Conservation (phyloP, 2,888 invertebrate genomes). For the Plusia festucae region DNA sequence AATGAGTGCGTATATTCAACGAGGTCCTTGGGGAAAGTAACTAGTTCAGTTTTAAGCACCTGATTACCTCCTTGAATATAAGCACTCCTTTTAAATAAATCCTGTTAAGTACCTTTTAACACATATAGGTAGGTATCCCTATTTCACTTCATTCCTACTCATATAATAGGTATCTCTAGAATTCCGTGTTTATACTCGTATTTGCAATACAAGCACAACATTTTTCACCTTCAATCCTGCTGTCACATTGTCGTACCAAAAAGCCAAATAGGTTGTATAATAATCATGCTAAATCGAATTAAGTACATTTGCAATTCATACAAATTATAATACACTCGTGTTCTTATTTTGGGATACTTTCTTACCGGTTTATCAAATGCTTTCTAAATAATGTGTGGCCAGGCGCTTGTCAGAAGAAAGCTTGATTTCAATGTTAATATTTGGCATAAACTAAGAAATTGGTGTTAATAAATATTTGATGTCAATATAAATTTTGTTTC, state of each 20-base stretch:
- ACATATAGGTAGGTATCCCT: too few relatives aligned
- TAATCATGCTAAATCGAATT: slow-evolving; percentile 10
- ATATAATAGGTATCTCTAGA: too few relatives aligned
- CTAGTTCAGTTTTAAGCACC: too few relatives aligned
- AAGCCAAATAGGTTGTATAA: not conserved
- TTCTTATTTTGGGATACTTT: slow-evolving; percentile 52
- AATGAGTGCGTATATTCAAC: too few relatives aligned
- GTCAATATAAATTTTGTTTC: slow-evolving; percentile 22
- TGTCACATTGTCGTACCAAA: not conserved
- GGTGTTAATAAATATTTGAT: not conserved
- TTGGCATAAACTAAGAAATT: slow-evolving; percentile 28
- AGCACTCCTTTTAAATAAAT: too few relatives aligned
- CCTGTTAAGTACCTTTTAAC: too few relatives aligned
- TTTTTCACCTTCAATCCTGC: too few relatives aligned
- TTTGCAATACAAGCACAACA: too few relatives aligned
- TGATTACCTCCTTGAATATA: too few relatives aligned
- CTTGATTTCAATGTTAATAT: slow-evolving; percentile 43
- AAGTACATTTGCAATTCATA: slow-evolving; percentile 38
- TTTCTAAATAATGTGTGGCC: slow-evolving; percentile 55
- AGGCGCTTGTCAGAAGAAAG: slow-evolving; percentile 47
- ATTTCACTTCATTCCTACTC: too few relatives aligned
- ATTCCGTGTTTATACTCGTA: too few relatives aligned
- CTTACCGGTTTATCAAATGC: slow-evolving; percentile 56
- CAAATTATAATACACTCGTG: slow-evolving; percentile 22
- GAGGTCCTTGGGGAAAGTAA: too few relatives aligned